These are phyloP conservation scores for Liparis tanakae DNA, from an alignment of 2,797 vertebrate species.

Conservation along the genomic window DNA sequence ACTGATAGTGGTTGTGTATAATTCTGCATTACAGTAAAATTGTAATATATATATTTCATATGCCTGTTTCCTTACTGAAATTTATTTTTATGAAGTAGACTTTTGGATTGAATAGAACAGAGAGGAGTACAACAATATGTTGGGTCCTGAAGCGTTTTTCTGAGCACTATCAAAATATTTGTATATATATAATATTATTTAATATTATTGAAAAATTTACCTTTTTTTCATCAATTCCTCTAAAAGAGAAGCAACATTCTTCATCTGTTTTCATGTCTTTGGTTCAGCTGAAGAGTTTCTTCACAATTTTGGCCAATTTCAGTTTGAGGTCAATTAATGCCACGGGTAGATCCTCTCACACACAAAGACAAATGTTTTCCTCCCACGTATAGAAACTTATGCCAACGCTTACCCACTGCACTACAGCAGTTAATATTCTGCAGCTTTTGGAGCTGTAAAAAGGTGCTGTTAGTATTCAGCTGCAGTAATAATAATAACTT, in stretches of 20 bases:
- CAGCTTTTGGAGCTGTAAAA: background rate
- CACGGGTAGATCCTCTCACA: background rate
- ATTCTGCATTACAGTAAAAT: background rate
- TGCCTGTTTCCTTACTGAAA: background rate
- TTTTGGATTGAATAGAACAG: background rate
- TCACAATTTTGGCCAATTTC: constrained; percentile 5
- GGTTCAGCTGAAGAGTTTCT: constrained; percentile 24
- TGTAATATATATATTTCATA: background rate
- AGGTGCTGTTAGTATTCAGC: background rate
- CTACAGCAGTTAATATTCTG: constrained; percentile 1
- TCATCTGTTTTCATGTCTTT: background rate
- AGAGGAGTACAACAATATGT: background rate
- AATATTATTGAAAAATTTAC: background rate
- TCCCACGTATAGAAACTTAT: background rate
- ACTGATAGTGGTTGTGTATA: background rate
- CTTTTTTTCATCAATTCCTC: background rate
- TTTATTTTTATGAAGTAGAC: background rate
- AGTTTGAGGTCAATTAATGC: constrained; percentile 7
- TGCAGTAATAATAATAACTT: background rate
- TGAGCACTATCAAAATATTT: background rate
- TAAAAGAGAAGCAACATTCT: background rate
- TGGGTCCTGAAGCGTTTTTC: background rate
- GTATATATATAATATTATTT: background rate
- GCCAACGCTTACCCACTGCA: background rate
- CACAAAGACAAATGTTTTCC: background rate